These are phyloP conservation scores for Mesoligia furuncula DNA, from an alignment of 2,888 invertebrate species.

Conservation along the genomic window DNA sequence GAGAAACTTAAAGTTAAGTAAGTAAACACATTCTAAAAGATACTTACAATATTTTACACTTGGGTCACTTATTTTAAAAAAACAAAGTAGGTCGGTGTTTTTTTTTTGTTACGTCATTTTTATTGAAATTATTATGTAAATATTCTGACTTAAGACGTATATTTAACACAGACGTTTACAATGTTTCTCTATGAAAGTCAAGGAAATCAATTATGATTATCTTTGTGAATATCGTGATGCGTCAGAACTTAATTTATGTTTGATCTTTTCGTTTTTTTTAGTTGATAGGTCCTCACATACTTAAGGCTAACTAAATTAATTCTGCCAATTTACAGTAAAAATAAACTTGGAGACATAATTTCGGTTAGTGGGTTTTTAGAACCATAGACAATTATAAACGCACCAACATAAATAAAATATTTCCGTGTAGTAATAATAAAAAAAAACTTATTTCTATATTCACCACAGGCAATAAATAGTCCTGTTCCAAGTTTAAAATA, in stretches of 20 bases:
- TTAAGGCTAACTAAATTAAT: too few species aligned
- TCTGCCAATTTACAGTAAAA: background rate
- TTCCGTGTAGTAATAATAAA: background rate
- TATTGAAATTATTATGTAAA: background rate
- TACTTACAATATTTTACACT: background rate
- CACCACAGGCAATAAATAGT: constrained; percentile 17
- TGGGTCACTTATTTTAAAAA: background rate
- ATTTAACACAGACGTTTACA: background rate
- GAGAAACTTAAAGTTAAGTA: background rate
- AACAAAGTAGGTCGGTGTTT: background rate
- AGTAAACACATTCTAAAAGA: constrained; percentile 7
- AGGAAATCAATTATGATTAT: background rate
- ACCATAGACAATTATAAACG: too few species aligned
- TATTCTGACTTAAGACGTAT: background rate
- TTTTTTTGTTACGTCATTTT: background rate
- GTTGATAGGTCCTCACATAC: background rate
- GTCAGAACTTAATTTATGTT: background rate
- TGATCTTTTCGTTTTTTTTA: too few species aligned
- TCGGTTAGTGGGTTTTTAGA: too few species aligned
- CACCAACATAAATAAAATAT: background rate
- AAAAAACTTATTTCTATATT: background rate
- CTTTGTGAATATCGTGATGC: background rate
- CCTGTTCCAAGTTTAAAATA: constrained; percentile 45
- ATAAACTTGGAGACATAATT: too few species aligned
- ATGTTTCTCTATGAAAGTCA: background rate